A percentile compares a stretch with the other conserved stretches of the same genome.
phyloP scores from a whole-genome alignment of 2,797 vertebrate species.

The Poecilia gillii region DNA sequence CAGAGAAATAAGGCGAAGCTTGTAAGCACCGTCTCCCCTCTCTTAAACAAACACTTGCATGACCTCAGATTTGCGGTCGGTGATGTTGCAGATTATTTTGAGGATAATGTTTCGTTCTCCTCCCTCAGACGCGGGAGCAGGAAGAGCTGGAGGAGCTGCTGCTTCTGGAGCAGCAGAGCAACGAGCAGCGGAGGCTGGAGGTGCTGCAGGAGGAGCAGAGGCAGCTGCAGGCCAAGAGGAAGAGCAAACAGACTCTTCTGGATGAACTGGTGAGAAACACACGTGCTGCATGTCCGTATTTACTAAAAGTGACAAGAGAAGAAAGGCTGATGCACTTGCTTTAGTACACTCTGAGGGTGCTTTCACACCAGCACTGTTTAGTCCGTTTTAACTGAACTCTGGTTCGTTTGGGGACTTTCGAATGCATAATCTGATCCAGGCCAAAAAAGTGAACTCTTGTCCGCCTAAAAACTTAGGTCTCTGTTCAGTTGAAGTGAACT shows the following conservation, averaged over 20 bases:
- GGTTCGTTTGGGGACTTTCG: too few species aligned
- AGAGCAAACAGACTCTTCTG: constrained; percentile 94
- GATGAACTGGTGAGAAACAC: constrained; percentile 90
- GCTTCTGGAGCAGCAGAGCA: constrained; percentile 89
- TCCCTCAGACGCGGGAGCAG: constrained; percentile 90
- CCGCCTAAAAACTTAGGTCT: too few species aligned
- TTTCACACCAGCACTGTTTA: too few species aligned
- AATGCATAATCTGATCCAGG: too few species aligned
- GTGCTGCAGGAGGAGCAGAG: constrained; percentile 92
- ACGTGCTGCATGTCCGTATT: constrained; percentile 9
- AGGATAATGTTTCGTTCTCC: constrained; percentile 8
- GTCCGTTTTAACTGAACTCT: too few species aligned
- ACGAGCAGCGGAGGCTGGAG: constrained; percentile 87
- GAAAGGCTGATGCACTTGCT: constrained; percentile 23
- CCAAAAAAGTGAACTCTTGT: too few species aligned
- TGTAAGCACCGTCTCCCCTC: constrained; percentile 77
- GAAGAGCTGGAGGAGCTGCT: constrained; percentile 96
- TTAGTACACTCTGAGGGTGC: not conserved
- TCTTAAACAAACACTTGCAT: not conserved
- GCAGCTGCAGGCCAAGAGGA: constrained; percentile 92
- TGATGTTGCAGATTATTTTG: not conserved
- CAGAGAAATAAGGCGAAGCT: constrained; percentile 95
- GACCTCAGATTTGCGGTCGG: not conserved
- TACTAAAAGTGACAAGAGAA: constrained; percentile 15
- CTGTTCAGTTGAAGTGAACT: too few species aligned